Evolutionary conservation across 2,113 vertebrate species (phyloP).

Genomic region (Tragelaphus scriptus): DNA sequence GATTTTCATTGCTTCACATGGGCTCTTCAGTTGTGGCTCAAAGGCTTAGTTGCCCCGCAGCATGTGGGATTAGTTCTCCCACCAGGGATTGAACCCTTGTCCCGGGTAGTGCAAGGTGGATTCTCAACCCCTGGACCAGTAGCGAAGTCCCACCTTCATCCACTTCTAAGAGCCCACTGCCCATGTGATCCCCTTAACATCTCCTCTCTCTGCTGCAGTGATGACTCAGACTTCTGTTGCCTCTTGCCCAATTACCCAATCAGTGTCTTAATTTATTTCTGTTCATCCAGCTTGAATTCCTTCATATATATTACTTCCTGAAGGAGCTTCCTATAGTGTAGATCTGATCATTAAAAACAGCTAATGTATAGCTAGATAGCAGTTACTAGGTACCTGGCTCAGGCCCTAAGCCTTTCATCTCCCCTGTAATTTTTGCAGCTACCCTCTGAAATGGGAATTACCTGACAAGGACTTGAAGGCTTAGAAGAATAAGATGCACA

Average conservation of each 20-base stretch:
- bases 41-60: background rate
- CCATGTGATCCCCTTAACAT: background rate
- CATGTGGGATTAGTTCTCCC: background rate
- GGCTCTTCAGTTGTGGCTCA: background rate
- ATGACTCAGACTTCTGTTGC: background rate
- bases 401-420: too few species aligned
- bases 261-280: background rate
- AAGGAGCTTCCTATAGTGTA: background rate
- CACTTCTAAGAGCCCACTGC: too few species aligned
- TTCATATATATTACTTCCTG: background rate
- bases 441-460: background rate
- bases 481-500: background rate
- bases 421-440: background rate
- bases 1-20: background rate
- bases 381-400: background rate
- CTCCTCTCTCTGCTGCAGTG: accelerated
- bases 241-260: background rate
- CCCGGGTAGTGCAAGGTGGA: background rate
- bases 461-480: background rate
- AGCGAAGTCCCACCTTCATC: background rate
- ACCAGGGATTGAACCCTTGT: background rate
- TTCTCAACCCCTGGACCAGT: background rate
- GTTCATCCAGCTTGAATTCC: background rate
- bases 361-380: background rate
- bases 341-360: background rate